Evolutionary conservation across 2,113 vertebrate species (phyloP).

Genomic region (Orycteropus afer): DNA sequence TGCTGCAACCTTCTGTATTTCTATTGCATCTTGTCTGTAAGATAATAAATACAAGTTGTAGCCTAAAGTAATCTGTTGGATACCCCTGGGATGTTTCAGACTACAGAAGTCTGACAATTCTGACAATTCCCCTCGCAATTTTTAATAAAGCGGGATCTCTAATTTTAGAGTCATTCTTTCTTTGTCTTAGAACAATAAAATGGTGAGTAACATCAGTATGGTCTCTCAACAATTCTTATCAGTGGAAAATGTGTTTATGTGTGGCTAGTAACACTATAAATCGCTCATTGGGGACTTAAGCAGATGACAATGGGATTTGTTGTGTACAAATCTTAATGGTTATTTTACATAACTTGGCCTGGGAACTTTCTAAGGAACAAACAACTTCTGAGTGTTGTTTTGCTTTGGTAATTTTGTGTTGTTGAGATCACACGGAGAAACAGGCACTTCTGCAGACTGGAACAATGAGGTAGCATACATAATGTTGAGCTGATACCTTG

Average conservation of each 20-base stretch:
- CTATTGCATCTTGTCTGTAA: background rate
- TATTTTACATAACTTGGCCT: background rate
- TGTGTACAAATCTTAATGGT: background rate
- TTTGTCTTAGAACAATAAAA: conserved; percentile 58
- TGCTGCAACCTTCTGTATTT: background rate
- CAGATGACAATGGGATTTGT: background rate
- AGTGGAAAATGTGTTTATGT: conserved; percentile 35
- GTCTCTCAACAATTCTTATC: conserved; percentile 38
- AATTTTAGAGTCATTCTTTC: conserved; percentile 64
- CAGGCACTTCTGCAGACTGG: fast-evolving
- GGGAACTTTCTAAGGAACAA: background rate
- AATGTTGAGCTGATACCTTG: background rate
- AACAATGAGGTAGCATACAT: background rate
- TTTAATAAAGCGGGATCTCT: conserved; percentile 70
- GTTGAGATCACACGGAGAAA: background rate
- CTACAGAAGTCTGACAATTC: conserved; percentile 27
- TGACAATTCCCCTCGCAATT: background rate
- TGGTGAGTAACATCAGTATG: conserved; percentile 38
- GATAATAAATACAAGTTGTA: background rate
- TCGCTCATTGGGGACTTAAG: background rate
- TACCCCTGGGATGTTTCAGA: conserved; percentile 19
- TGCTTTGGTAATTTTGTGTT: background rate
- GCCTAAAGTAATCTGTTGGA: background rate
- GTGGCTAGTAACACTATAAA: conserved; percentile 12
- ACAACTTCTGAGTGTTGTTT: background rate